Base-by-base conservation (phyloP, 2,888 invertebrate genomes). In the Spodoptera picta region DNA sequence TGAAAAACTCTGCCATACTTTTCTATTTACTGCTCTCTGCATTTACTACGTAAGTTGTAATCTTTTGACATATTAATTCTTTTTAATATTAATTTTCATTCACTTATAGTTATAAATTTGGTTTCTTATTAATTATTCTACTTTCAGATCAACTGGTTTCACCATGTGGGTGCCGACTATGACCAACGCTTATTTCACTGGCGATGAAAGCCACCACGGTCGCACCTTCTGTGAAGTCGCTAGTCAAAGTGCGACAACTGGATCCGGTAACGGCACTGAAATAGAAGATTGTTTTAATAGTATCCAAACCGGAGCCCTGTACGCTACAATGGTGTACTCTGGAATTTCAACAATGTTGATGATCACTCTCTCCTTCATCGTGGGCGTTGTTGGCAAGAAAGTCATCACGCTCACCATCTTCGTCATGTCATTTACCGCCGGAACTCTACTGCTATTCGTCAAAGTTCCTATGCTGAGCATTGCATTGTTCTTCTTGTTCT, bases 161-260 rank as follows among this genome's bases (percentile, higher is more conserved):
- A 90, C 91, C 0, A 90, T 93, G 90, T 92, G 91, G 91, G 88
- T 93, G 4, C 90, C 92, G 0, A 91, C 92, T 0, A 86, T 92
- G 83, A 87, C 90, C 0, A 93, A 92, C 57, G 90, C 90, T 0
- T 93, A 89, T 70, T 92, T 92, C 71, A 82, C 79, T 19, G 88
- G 87, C 0, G 83, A 80, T 0, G 83, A 89, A 41, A 85, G 70
- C n/a, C 46, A 45, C 12, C 9, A 78, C 0, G 91, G 90, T 0
- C 83, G 79, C 43, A 87, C 89, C 0, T 92, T 93, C 74, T 92
- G 93, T 53, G 83, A 90, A 69, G 92, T 92, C 1, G 92, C 91
- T 19, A 89, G 90, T 67, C 78, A 81, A 3, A 87, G 88, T 43
- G 84, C 87, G 0, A 73, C 87, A 36, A 83, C 87, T 1, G 65